Percentiles rank a stretch among this genome's conserved stretches.
Evolutionary conservation across 1,140 invertebrate genomes (phyloP).

Genomic region (Scaptodrosophila lebanonensis): DNA sequence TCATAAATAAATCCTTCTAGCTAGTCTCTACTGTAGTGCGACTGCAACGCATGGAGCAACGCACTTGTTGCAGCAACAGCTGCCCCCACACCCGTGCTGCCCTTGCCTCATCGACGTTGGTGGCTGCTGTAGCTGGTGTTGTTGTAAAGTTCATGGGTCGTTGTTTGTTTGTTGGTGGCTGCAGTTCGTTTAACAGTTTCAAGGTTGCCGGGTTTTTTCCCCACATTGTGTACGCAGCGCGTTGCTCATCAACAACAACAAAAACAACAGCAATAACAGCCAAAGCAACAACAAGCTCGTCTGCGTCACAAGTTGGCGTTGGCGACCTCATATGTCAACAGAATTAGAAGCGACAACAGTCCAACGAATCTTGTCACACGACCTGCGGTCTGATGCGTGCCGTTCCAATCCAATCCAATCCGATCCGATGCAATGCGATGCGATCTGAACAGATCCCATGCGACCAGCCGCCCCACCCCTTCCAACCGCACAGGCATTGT

Average conservation of each 20-base stretch:
- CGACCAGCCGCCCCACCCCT: no score
- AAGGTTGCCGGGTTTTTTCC: constrained; percentile 62
- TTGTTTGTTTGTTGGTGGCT: constrained; percentile 40
- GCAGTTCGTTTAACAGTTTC: constrained; percentile 63
- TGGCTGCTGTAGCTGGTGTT: constrained; percentile 18
- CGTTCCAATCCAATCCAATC: background rate
- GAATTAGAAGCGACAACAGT: constrained; percentile 64
- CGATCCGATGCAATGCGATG: no score
- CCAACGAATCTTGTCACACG: constrained; percentile 7
- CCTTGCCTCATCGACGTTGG: background rate
- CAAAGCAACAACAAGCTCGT: background rate
- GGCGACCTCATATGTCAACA: constrained; percentile 72
- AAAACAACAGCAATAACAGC: constrained; percentile 10
- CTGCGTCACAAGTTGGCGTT: constrained; percentile 47
- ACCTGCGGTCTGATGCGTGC: background rate
- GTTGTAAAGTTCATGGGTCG: constrained; percentile 69
- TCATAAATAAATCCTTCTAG: no score
- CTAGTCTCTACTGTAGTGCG: constrained; percentile 8
- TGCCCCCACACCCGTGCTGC: constrained; percentile 9
- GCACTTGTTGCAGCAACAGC: constrained; percentile 33
- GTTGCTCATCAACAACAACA: constrained; percentile 38
- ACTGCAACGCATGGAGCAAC: constrained; percentile 36
- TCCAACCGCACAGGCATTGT: no score
- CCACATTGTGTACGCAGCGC: constrained; percentile 17
- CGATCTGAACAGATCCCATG: background rate